Conservation (phyloP, 2,888 invertebrate genomes). For the Psylliodes chrysocephalus region DNA sequence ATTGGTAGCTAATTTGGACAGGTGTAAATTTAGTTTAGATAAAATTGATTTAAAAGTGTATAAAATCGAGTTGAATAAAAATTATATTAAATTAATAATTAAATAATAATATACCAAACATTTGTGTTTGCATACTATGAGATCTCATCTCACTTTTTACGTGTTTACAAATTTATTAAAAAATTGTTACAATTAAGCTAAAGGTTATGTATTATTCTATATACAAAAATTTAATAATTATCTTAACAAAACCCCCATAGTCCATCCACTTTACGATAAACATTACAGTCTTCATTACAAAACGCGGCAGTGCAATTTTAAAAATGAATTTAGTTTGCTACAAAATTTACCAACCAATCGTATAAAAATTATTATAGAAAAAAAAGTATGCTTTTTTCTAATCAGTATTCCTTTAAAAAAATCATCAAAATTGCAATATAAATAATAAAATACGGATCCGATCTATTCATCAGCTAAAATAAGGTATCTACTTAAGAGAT, state of each 20-base stretch:
- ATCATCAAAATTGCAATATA: no score
- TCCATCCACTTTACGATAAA: neutral
- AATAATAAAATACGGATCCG: no score
- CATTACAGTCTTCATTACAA: neutral
- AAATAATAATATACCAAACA: constrained; percentile 9
- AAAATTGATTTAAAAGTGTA: neutral
- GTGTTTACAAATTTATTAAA: constrained; percentile 10
- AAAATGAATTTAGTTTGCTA: neutral
- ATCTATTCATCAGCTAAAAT: no score
- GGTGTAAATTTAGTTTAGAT: constrained; percentile 9
- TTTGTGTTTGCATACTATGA: constrained; percentile 21
- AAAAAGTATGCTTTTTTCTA: no score
- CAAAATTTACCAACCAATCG: no score
- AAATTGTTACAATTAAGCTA: constrained; percentile 22
- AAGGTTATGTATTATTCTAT: constrained; percentile 17
- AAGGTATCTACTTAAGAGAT: no score
- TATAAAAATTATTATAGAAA: no score
- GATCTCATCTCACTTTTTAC: constrained; percentile 26
- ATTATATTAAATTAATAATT: constrained; percentile 5
- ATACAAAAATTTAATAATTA: constrained; percentile 23
- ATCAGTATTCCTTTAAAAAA: no score
- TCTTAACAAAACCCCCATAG: constrained; percentile 10
- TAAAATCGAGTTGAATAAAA: constrained; percentile 4
- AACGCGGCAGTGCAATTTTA: neutral
- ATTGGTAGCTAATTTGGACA: constrained; percentile 8